Evolutionary conservation across 1,140 invertebrate genomes (phyloP), one percentile per base, ranked within the genome.

Genomic region (Brachionus rubens): DNA sequence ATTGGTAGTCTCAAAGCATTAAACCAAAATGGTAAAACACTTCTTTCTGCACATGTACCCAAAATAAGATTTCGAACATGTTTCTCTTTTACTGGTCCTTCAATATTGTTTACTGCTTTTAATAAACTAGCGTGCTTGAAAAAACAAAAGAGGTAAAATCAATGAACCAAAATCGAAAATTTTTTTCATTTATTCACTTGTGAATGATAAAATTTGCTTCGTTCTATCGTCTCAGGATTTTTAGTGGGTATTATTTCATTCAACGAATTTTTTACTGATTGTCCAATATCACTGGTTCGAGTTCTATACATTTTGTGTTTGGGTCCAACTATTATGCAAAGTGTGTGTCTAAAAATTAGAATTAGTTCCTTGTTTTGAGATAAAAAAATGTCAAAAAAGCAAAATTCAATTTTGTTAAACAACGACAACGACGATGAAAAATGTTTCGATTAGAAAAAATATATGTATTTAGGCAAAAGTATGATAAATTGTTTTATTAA

Each of bases 51-150:
- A 83, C 93, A 96, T n/a, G 94, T 96, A 26, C 93, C 93, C 79
- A 97, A 92, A 79, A 97, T 94, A 3, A 92, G 90, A 83, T 90
- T 90, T 79, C 95, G 88, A 48, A 94, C 92, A 91, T 97, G 94
- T 88, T 98, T 98, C 82, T 94, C 93, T 87, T 98, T 98, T 0
- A 96, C 91, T 4, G 94, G 92, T 40, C 89, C 90, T 86, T 97
- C 94, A 30, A 90, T 86, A 19, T 14, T 75, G 30, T 75, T 75
- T 4, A 75, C 56, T 12, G 72, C 72, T 56, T 75, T 75, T 24
- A 72, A 3, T 54, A 72, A 50, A 30, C 68, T 72, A 1, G 68
- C 19, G 30, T 72, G 43, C 68, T 72, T 36, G 10, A 5, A 59
- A 36, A 36, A 36, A 6, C 19, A 59, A n/a, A 26, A 50, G n/a